A percentile compares a stretch with the other conserved stretches of the same genome.
Evolutionary conservation across 1,140 invertebrate species (phyloP).

Genomic region (Cyclargus thomasi): DNA sequence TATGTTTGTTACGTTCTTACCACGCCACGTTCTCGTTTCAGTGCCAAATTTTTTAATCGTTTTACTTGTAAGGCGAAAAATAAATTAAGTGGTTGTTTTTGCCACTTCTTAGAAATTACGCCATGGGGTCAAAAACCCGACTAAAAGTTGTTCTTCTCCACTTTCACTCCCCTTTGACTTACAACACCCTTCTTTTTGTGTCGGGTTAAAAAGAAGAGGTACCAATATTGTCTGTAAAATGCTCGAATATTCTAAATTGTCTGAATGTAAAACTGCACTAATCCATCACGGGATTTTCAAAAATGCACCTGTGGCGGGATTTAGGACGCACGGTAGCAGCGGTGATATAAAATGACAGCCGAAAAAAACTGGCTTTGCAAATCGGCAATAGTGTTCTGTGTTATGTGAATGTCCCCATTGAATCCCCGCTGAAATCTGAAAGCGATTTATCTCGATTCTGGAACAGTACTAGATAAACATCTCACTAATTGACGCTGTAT

Average conservation of each 20-base stretch:
- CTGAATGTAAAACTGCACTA: not conserved
- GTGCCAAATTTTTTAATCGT: not conserved
- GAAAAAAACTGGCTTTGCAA: slow-evolving; percentile 3
- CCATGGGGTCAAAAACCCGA: too few relatives aligned
- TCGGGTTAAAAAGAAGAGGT: too few relatives aligned
- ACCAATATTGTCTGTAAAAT: too few relatives aligned
- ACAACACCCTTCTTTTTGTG: too few relatives aligned
- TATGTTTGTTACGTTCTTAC: not conserved
- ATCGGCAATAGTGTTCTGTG: too few relatives aligned
- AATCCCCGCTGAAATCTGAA: not conserved
- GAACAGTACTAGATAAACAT: not conserved
- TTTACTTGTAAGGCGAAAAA: too few relatives aligned
- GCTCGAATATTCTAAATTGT: not conserved
- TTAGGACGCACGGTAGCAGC: not conserved
- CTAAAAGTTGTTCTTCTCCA: too few relatives aligned
- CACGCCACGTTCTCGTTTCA: not conserved
- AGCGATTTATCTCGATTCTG: not conserved
- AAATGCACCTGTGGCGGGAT: slow-evolving; percentile 28
- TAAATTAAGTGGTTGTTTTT: too few relatives aligned
- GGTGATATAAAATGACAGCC: not conserved
- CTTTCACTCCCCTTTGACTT: too few relatives aligned
- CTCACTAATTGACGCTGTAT: too few relatives aligned
- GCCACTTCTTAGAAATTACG: too few relatives aligned
- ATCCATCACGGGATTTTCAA: slow-evolving; percentile 35
- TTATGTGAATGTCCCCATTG: not conserved